Evolutionary conservation across 35 echinoderm and acorn worm species (phyloP), one percentile per base, ranked within the genome.

Genomic region (Eucidaris tribuloides): DNA sequence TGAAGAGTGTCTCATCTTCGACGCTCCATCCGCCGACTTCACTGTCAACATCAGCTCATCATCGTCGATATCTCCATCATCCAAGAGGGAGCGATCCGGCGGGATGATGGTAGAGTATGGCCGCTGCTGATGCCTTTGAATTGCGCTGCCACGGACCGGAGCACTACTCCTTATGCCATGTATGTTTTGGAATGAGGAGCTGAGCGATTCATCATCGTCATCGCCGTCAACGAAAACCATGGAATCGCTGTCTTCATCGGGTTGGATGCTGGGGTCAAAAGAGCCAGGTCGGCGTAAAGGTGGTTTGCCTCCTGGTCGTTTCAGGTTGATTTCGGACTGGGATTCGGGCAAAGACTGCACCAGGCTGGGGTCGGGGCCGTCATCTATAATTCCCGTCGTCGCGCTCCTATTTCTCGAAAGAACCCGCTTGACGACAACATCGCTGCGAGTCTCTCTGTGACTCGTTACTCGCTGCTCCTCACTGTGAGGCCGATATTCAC

Each of bases 181-280:
- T 32, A 94, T 44, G 36, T 94, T 89, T 38, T 89, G 89, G 46
- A 94, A 94, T 42, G 86, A 79, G 45, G 80, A 66, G 45, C 55
- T 76, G 36, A 85, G 77, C 24, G 79, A 76, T 55, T 79, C 82
- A 52, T 94, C 92, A 46, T 80, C 46, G 45, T 84, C 61, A n/a
- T 94, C 92, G 38, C 85, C 89, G 19, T 90, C 92, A 2, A 94
- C 87, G 27, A 94, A 90, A 58, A 94, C 92, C 46, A 82, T 63
- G 55, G 74, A 71, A 22, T 85, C 82, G 45, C 76, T 85, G 71
- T 94, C 92, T 45, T 94, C 92, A 9, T 82, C 81, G 0, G 92
- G 81, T 32, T 76, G 65, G 7, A 85, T 86, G 60, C 87, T 84
- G 59, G 88, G 77, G 66, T 83, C 76, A 77, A 52, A 63, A 15